Evolutionary conservation across 2,113 vertebrate genomes (phyloP).

Genomic region (Archocentrus centrarchus): DNA sequence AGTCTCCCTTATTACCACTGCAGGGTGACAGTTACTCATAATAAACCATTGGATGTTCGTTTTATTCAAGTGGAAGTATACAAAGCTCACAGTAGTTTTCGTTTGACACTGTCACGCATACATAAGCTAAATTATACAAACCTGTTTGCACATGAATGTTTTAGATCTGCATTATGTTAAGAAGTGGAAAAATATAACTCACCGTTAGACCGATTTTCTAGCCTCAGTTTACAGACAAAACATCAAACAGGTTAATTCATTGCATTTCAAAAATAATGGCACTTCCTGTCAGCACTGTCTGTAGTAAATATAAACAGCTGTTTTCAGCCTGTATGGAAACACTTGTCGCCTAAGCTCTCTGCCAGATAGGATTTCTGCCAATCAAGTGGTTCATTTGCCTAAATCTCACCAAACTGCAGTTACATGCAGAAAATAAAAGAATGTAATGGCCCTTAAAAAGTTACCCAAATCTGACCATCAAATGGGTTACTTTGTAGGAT

Average conservation of each 20-base stretch:
- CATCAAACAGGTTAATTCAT: background rate
- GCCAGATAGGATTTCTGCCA: background rate
- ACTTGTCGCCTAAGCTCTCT: background rate
- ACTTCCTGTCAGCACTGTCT: background rate
- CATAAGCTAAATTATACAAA: background rate
- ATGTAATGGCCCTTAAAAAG: background rate
- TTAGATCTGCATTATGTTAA: background rate
- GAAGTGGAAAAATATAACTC: background rate
- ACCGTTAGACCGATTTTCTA: background rate
- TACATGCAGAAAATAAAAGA: background rate
- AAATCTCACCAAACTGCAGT: fast-evolving
- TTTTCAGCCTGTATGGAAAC: background rate
- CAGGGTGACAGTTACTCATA: background rate
- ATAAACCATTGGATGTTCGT: background rate
- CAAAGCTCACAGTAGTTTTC: background rate
- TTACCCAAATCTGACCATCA: background rate
- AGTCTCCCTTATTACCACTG: background rate
- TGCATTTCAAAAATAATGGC: slow-evolving; percentile 9
- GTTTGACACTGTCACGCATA: background rate
- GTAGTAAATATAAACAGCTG: background rate
- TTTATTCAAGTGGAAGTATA: background rate
- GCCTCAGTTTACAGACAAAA: background rate
- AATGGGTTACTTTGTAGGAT: background rate
- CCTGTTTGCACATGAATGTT: background rate
- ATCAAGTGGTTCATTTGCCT: background rate